phyloP scores from a whole-genome alignment of 2,888 invertebrate species.

The Agriopis aurantiaria region DNA sequence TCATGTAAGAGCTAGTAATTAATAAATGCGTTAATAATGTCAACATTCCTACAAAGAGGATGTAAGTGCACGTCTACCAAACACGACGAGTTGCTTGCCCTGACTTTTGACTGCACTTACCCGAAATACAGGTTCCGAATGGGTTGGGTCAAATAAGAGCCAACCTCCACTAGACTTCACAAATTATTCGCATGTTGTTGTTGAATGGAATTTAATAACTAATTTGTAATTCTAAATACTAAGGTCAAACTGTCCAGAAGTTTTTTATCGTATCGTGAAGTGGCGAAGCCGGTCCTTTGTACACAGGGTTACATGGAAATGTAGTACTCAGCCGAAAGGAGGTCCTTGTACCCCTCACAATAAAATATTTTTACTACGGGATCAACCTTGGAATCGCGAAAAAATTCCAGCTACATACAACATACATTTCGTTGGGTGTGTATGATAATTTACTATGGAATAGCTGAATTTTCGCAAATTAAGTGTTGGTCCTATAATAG shows the following conservation, averaged over 20 bases:
- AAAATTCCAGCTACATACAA: too few species aligned
- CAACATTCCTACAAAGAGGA: not conserved
- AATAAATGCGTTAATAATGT: too few species aligned
- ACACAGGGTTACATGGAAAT: too few species aligned
- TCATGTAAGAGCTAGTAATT: too few species aligned
- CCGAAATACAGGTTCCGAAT: slow-evolving; percentile 1
- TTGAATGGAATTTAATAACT: slow-evolving; percentile 8
- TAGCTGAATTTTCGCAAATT: too few species aligned
- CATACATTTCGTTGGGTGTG: too few species aligned
- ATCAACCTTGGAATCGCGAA: too few species aligned
- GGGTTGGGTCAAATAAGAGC: slow-evolving; percentile 3
- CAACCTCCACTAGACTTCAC: not conserved
- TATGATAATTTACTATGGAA: too few species aligned
- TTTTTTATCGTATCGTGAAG: not conserved
- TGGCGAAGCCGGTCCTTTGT: not conserved
- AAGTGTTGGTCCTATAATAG: too few species aligned
- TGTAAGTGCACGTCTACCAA: not conserved
- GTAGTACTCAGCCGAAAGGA: not conserved
- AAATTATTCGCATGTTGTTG: slow-evolving; percentile 22
- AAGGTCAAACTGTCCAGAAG: slow-evolving; percentile 26
- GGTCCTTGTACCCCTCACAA: too few species aligned
- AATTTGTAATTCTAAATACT: slow-evolving; percentile 18
- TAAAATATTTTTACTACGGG: too few species aligned
- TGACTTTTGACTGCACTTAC: slow-evolving; percentile 16
- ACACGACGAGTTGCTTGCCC: slow-evolving; percentile 1